These are phyloP conservation scores for Hartigia nigra DNA, from an alignment of 2,888 invertebrate genomes.

Conservation along the genomic window DNA sequence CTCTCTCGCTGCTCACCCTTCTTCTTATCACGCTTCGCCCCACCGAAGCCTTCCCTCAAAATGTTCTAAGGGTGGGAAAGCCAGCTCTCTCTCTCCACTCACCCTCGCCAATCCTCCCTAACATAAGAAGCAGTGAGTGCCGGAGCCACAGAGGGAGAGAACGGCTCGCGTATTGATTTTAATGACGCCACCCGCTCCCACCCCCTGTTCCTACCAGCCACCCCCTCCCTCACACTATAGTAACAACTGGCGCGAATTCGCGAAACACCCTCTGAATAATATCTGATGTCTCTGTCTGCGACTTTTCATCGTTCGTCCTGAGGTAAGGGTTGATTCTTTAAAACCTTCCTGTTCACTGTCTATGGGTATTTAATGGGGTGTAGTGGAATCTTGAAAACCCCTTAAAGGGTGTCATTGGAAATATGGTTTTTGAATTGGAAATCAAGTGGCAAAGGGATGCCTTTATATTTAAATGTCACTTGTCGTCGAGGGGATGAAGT, in stretches of 20 bases:
- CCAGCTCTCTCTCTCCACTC: slow-evolving; percentile 25
- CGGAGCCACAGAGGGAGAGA: slow-evolving; percentile 39
- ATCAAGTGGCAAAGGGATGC: not conserved
- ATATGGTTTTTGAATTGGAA: not conserved
- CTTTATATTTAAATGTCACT: not conserved
- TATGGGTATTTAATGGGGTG: not conserved
- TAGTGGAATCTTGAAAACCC: not conserved
- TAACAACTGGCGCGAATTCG: slow-evolving; percentile 43
- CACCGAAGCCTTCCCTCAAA: slow-evolving; percentile 27
- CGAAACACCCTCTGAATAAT: slow-evolving; percentile 56
- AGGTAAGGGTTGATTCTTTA: not conserved
- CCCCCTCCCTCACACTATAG: not conserved
- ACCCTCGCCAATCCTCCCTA: slow-evolving; percentile 25
- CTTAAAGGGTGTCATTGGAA: not conserved
- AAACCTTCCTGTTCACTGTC: not conserved
- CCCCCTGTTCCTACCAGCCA: slow-evolving; percentile 9
- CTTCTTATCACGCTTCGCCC: slow-evolving; percentile 38
- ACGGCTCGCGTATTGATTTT: slow-evolving; percentile 64
- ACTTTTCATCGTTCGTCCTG: not conserved
- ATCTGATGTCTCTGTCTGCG: slow-evolving; percentile 28
- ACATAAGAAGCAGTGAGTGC: slow-evolving; percentile 15
- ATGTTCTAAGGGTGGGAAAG: slow-evolving; percentile 9
- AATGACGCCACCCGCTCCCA: slow-evolving; percentile 61
- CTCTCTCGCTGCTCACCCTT: slow-evolving; percentile 38
- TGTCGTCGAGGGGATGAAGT: not conserved